phyloP scores from a whole-genome alignment of 2,113 vertebrate species.

The Zosterops hypoxanthus region DNA sequence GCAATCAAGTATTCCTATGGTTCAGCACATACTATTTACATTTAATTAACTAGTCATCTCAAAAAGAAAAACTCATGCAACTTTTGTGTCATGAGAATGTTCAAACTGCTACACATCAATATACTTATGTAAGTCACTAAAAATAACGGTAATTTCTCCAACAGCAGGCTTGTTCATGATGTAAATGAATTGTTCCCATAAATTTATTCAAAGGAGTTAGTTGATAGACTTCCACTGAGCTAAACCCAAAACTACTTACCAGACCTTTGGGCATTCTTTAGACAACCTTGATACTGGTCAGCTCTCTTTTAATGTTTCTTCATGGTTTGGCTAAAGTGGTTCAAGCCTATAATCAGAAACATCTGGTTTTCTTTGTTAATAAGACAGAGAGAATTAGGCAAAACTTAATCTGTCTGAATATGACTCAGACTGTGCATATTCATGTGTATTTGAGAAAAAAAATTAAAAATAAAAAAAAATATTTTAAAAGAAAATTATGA shows the following conservation, averaged over 20 bases:
- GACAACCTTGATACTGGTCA: neutral
- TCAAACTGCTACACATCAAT: neutral
- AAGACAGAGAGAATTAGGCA: neutral
- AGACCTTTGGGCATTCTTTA: neutral
- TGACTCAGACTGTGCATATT: neutral
- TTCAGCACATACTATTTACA: neutral
- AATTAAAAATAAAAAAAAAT: neutral
- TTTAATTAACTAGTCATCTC: neutral
- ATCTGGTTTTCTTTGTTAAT: neutral
- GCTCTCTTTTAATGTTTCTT: neutral
- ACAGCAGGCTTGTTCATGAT: neutral
- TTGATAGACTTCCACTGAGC: neutral
- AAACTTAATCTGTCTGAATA: neutral
- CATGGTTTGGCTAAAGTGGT: neutral
- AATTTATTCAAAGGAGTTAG: neutral
- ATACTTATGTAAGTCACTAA: neutral
- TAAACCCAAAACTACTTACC: neutral
- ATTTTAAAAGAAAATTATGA: neutral
- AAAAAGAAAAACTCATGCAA: neutral
- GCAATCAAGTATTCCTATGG: neutral
- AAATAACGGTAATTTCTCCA: neutral
- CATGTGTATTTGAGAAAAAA: neutral
- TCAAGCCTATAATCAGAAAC: neutral
- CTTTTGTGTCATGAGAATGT: neutral
- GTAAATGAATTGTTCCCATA: neutral